Conservation (phyloP, 2,888 invertebrate genomes). For the Pandemis heparana region DNA sequence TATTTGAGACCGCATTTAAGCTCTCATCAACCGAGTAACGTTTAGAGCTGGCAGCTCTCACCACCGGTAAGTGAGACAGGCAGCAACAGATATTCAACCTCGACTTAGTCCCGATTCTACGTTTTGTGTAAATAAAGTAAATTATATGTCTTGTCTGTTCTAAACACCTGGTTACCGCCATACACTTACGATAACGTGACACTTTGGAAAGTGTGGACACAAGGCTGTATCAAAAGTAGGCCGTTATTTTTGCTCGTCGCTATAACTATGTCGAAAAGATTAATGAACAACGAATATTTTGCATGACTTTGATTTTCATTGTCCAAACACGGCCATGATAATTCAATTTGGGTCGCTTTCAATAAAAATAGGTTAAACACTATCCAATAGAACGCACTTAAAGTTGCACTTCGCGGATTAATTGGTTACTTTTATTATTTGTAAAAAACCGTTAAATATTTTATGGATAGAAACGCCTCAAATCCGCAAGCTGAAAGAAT, state of each 20-base stretch:
- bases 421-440: background rate
- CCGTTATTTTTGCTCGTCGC: too few species aligned
- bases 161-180: too few species aligned
- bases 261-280: background rate
- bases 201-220: too few species aligned
- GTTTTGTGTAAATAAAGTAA: background rate
- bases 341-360: background rate
- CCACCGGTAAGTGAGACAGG: background rate
- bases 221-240: too few species aligned
- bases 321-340: background rate
- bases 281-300: background rate
- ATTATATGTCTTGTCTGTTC: background rate
- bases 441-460: conserved; percentile 25
- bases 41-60: background rate
- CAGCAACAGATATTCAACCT: conserved; percentile 11
- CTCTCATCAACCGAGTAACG: conserved; percentile 19
- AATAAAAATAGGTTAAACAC: background rate
- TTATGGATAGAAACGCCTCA: conserved; percentile 41
- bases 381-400: background rate
- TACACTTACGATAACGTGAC: too few species aligned
- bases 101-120: conserved; percentile 3
- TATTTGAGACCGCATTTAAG: conserved; percentile 29
- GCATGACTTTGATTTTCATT: conserved; percentile 6
- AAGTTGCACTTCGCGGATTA: background rate
- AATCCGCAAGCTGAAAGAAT: conserved; percentile 63